These are phyloP conservation scores for Gallinago stenura DNA, from an alignment of 2,797 vertebrate species.

Conservation along the genomic window DNA sequence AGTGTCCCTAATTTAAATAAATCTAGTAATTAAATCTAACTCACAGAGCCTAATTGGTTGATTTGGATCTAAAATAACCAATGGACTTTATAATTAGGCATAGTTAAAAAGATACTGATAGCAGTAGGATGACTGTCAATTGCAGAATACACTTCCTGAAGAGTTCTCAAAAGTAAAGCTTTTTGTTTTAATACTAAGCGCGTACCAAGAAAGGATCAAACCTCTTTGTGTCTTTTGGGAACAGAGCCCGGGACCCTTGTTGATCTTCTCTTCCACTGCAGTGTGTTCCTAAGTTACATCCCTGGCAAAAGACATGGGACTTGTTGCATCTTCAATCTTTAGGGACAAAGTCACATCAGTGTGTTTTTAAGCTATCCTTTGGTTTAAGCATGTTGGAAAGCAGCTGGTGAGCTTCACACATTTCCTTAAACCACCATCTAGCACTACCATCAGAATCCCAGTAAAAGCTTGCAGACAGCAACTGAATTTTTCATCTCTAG, in stretches of 20 bases:
- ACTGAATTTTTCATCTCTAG: neutral
- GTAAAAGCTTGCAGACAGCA: neutral
- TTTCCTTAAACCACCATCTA: neutral
- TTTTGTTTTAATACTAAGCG: neutral
- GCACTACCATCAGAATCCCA: neutral
- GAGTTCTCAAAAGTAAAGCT: neutral
- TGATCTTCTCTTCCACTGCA: neutral
- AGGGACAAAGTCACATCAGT: too few relatives aligned
- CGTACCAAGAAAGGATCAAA: neutral
- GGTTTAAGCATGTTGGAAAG: neutral
- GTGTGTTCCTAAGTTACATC: neutral
- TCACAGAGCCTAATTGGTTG: neutral
- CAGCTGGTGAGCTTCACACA: neutral
- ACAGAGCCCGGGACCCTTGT: neutral
- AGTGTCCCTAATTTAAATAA: neutral
- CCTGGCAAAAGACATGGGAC: neutral
- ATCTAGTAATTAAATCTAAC: conserved; percentile 5
- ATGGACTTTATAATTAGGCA: neutral
- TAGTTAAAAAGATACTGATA: neutral
- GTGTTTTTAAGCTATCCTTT: neutral
- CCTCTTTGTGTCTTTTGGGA: neutral
- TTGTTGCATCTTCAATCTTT: neutral
- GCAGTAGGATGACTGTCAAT: neutral
- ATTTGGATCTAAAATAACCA: neutral
- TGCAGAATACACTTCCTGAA: neutral